Evolutionary conservation across 2,888 invertebrate genomes (phyloP).

Genomic region (Drosophila limbata): DNA sequence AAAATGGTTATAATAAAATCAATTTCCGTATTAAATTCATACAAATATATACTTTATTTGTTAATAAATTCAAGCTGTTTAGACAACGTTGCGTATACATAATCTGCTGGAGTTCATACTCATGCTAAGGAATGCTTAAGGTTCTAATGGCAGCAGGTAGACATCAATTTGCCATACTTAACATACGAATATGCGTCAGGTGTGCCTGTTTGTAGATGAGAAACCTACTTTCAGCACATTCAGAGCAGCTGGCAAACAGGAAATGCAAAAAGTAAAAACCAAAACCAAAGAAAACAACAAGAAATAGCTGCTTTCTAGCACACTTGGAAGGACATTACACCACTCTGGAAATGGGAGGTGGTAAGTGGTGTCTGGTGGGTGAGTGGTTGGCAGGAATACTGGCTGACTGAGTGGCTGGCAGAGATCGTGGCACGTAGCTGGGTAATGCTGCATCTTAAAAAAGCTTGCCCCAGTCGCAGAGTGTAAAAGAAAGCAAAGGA

Average conservation of each 20-base stretch:
- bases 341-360: slow-evolving; percentile 21
- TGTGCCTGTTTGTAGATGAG: slow-evolving; percentile 33
- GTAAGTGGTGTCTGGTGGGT: not conserved
- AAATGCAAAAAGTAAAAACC: slow-evolving; percentile 24
- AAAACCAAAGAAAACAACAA: slow-evolving; percentile 25
- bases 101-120: slow-evolving; percentile 32
- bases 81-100: slow-evolving; percentile 27
- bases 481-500: slow-evolving; percentile 1
- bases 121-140: slow-evolving; percentile 4
- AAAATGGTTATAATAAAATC: too few species aligned
- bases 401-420: slow-evolving; percentile 23
- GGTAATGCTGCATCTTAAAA: slow-evolving; percentile 78
- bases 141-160: slow-evolving; percentile 8
- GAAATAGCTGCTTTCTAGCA: slow-evolving; percentile 47
- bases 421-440: slow-evolving; percentile 67
- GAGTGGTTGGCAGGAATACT: not conserved
- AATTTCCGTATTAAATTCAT: too few species aligned
- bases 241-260: slow-evolving; percentile 47
- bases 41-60: too few species aligned
- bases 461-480: slow-evolving; percentile 35
- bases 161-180: slow-evolving; percentile 67
- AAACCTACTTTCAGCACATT: slow-evolving; percentile 58
- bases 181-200: slow-evolving; percentile 59
- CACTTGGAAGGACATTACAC: slow-evolving; percentile 74
- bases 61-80: not conserved